Evolutionary conservation across 30 jellyfish, hydroid and myxozoan genomes (phyloP).

Genomic region (Mastigias papua): DNA sequence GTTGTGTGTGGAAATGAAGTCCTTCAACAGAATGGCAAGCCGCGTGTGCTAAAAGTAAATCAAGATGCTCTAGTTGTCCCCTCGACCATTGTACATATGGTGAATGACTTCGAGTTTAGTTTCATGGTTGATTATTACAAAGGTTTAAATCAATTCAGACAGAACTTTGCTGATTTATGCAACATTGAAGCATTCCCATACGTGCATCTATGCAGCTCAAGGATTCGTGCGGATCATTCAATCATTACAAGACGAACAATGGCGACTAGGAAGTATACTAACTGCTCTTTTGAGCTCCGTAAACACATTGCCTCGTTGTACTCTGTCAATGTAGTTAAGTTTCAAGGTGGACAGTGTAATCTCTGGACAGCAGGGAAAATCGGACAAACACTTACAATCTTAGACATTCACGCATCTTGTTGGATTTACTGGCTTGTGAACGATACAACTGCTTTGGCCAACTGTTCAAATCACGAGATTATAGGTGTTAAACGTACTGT

Average conservation of each 20-base stretch:
- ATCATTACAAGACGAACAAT: neutral
- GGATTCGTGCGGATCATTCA: neutral
- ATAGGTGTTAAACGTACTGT: neutral
- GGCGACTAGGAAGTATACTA: neutral
- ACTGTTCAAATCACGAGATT: slow-evolving; percentile 9
- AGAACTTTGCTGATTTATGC: slow-evolving; percentile 11
- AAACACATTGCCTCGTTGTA: neutral
- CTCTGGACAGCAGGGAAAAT: slow-evolving; percentile 26
- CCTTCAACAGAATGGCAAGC: neutral
- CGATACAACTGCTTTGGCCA: slow-evolving; percentile 25
- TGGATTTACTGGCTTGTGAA: slow-evolving; percentile 67
- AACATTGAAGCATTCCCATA: slow-evolving; percentile 36
- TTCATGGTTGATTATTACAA: neutral
- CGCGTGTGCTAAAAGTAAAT: neutral
- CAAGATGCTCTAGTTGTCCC: neutral
- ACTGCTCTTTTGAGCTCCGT: slow-evolving; percentile 16
- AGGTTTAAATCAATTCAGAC: neutral
- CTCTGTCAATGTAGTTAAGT: neutral
- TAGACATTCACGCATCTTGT: slow-evolving; percentile 18
- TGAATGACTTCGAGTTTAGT: slow-evolving; percentile 4
- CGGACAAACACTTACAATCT: slow-evolving; percentile 47
- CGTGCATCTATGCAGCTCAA: slow-evolving; percentile 24
- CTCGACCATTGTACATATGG: slow-evolving; percentile 6
- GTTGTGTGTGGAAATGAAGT: slow-evolving; percentile 11
- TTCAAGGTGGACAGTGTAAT: slow-evolving; percentile 16